Conservation (phyloP, 2,113 vertebrate species). For the Hippocampus mohnikei region DNA sequence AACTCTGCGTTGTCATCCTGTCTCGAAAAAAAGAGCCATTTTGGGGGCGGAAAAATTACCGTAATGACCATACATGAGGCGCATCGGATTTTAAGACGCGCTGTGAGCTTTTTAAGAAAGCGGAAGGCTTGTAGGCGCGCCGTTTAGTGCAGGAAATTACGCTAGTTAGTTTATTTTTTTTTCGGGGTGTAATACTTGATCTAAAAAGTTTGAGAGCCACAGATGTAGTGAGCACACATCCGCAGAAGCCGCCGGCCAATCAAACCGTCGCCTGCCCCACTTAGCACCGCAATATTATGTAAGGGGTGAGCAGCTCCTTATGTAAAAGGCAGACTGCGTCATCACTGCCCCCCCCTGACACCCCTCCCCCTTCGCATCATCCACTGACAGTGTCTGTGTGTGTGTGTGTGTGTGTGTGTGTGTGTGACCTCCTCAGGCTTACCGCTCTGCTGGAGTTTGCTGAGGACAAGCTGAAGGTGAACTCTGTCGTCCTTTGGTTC, state of each 20-base stretch:
- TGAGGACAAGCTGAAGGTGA: slow-evolving; percentile 95
- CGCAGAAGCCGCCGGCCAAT: slow-evolving; percentile 2
- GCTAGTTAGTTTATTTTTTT: no score
- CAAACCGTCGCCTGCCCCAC: slow-evolving; percentile 30
- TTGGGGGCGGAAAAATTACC: no score
- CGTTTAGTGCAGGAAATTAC: no score
- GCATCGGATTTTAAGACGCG: no score
- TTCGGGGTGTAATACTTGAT: no score
- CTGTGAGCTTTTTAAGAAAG: no score
- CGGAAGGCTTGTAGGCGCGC: no score
- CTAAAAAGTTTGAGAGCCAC: background rate
- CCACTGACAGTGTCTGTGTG: background rate
- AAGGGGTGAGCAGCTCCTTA: slow-evolving; percentile 46
- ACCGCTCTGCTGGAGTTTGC: slow-evolving; percentile 90
- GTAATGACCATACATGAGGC: no score
- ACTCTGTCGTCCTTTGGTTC: slow-evolving; percentile 93
- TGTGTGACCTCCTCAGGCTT: slow-evolving; percentile 78
- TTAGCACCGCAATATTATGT: slow-evolving; percentile 56
- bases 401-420: background rate
- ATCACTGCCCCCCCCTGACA: background rate
- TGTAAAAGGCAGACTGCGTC: slow-evolving; percentile 25
- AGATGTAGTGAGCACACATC: background rate
- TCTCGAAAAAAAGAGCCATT: no score
- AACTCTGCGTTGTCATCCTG: no score
- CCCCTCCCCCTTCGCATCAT: background rate